Evolutionary conservation across 2,888 invertebrate genomes (phyloP).

Genomic region (Drosophila meridiana): DNA sequence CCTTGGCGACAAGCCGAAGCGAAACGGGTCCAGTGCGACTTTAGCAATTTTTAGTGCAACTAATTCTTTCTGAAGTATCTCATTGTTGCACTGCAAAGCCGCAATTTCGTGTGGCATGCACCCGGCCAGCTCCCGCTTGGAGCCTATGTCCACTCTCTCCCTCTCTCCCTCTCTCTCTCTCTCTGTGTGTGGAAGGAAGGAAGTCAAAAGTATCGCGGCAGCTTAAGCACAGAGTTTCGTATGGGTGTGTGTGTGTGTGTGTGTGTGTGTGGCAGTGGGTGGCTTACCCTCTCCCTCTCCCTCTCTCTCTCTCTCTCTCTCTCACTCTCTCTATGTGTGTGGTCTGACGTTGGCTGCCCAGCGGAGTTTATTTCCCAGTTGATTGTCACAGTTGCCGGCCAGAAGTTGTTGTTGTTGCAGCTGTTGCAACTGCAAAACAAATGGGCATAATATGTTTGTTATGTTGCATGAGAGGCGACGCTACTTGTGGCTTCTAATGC

Average conservation of each 20-base stretch:
- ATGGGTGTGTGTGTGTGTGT: background rate
- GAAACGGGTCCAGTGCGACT: conserved; percentile 62
- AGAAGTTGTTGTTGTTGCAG: conserved; percentile 27
- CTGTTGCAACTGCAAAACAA: conserved; percentile 53
- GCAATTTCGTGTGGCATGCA: conserved; percentile 75
- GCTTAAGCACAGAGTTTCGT: conserved; percentile 62
- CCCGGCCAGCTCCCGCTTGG: conserved; percentile 42
- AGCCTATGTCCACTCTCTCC: conserved; percentile 57
- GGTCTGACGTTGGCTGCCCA: conserved; percentile 44
- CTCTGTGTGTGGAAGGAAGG: conserved; percentile 62
- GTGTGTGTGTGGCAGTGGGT: conserved; percentile 1
- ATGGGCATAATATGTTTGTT: conserved; percentile 73
- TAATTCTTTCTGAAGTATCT: conserved; percentile 82
- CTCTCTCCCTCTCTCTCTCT: background rate
- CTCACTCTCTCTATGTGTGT: background rate
- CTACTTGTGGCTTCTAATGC: conserved; percentile 39
- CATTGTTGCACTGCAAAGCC: conserved; percentile 79
- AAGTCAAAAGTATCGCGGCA: conserved; percentile 80
- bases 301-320: too few relatives aligned
- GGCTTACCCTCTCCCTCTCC: background rate
- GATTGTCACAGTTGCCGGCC: conserved; percentile 72
- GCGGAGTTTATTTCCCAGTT: conserved; percentile 73
- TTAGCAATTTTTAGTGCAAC: conserved; percentile 81
- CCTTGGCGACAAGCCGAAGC: conserved; percentile 24
- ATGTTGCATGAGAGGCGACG: conserved; percentile 40